Percentiles rank a stretch among this genome's conserved stretches.
phyloP scores from a whole-genome alignment of 2,113 vertebrate genomes.

The Bagarius yarrelli region DNA sequence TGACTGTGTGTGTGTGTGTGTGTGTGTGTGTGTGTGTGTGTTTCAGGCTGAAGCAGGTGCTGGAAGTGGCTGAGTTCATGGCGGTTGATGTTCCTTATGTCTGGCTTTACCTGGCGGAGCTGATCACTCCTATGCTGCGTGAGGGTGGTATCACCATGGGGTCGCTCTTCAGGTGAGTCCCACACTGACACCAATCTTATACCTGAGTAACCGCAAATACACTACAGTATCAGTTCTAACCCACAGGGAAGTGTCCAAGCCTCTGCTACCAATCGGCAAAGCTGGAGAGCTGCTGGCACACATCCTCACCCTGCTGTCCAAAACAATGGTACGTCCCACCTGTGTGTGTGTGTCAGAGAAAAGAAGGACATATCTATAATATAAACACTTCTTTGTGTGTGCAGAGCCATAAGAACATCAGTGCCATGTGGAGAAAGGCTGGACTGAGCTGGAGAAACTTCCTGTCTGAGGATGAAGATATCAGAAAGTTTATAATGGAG shows the following conservation, averaged over 20 bases:
- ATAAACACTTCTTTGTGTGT: background rate
- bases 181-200: background rate
- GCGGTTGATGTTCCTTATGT: conserved; percentile 95
- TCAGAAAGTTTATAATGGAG: conserved; percentile 88
- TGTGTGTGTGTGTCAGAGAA: background rate
- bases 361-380: background rate
- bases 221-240: background rate
- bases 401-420: conserved; percentile 89
- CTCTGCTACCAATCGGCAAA: conserved; percentile 82
- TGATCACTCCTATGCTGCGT: conserved; percentile 86
- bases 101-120: conserved; percentile 92
- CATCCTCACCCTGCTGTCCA: conserved; percentile 87
- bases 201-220: background rate
- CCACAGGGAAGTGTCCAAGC: conserved; percentile 86
- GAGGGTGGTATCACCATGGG: conserved; percentile 91
- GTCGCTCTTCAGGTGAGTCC: conserved; percentile 83
- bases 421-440: conserved; percentile 85
- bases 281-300: conserved; percentile 83
- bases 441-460: conserved; percentile 92
- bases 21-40: background rate
- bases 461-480: conserved; percentile 83
- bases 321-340: conserved; percentile 80
- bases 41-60: conserved; percentile 82
- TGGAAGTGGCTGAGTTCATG: conserved; percentile 93
- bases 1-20: background rate